Percentiles rank a stretch among this genome's conserved stretches.
Conservation (phyloP, 2,888 invertebrate genomes). For the Tetragonula carbonaria region DNA sequence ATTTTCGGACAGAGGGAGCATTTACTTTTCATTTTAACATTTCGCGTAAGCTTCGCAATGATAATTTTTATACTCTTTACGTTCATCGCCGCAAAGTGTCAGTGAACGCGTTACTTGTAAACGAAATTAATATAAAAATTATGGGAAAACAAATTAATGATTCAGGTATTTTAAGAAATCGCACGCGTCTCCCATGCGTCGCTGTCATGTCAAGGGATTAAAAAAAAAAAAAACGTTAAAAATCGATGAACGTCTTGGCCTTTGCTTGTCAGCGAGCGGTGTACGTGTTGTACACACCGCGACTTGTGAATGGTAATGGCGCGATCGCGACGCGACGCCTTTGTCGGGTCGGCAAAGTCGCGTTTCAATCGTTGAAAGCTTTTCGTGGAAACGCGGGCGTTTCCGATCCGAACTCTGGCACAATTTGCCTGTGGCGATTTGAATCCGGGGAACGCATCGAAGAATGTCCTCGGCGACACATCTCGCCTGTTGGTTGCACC, state of each 20-base stretch:
- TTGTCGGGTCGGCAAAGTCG: background rate
- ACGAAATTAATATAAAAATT: too few species aligned
- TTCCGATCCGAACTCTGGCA: constrained; percentile 53
- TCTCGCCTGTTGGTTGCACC: constrained; percentile 47
- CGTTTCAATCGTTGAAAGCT: constrained; percentile 65
- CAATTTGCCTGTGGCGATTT: constrained; percentile 55
- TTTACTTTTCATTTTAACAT: too few species aligned
- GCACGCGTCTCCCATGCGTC: background rate
- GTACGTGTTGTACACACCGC: background rate
- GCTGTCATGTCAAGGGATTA: background rate
- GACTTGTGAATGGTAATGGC: background rate
- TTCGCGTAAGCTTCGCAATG: too few species aligned
- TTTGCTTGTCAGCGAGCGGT: background rate
- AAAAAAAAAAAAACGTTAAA: background rate
- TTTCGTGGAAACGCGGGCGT: constrained; percentile 50
- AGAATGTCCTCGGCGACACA: constrained; percentile 45
- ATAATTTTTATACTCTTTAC: too few species aligned
- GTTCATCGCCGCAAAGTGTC: too few species aligned
- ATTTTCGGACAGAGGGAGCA: too few species aligned
- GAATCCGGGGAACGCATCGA: constrained; percentile 40
- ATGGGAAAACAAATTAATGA: too few species aligned
- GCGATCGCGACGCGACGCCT: background rate
- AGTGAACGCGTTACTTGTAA: too few species aligned
- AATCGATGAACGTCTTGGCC: background rate
- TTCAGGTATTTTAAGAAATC: too few species aligned